A percentile compares a stretch with the other conserved stretches of the same genome.
Conservation (phyloP, 2,888 invertebrate genomes). For the Chaitophorus viminalis region DNA sequence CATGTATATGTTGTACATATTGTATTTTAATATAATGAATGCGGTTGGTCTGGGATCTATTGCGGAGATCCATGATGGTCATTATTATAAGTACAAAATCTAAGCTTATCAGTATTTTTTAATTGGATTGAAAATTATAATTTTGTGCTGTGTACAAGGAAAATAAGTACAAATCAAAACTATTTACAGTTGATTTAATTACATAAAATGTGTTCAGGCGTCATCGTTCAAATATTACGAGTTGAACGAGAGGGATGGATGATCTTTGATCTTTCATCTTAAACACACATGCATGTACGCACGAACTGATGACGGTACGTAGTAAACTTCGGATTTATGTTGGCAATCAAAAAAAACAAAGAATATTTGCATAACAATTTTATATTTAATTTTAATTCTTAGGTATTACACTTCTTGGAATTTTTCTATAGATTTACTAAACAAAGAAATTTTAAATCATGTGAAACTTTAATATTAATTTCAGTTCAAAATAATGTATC, state of each 20-base stretch:
- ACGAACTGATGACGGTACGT: no score
- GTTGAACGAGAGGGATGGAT: conserved; percentile 40
- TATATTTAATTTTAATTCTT: neutral
- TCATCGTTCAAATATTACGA: conserved; percentile 34
- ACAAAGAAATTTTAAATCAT: no score
- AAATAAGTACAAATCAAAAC: conserved; percentile 33
- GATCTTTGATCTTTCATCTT: conserved; percentile 54
- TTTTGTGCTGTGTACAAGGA: conserved; percentile 44
- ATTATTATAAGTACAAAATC: conserved; percentile 44
- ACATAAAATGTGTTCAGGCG: conserved; percentile 27
- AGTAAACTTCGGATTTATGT: conserved; percentile 20
- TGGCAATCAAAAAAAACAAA: conserved; percentile 8
- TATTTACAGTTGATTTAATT: conserved; percentile 34
- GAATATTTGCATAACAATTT: neutral
- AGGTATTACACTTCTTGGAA: no score
- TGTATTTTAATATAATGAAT: conserved; percentile 5
- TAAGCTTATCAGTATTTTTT: conserved; percentile 44
- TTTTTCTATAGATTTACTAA: no score
- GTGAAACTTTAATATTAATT: no score
- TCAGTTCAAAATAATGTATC: no score
- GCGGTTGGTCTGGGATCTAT: conserved; percentile 9
- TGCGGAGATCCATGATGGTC: neutral
- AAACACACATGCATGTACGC: conserved; percentile 3
- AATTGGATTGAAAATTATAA: conserved; percentile 47
- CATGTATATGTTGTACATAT: neutral